A percentile compares a stretch with the other conserved stretches of the same genome.
phyloP scores from a whole-genome alignment of 2,888 invertebrate species.

The Protonemura montana region DNA sequence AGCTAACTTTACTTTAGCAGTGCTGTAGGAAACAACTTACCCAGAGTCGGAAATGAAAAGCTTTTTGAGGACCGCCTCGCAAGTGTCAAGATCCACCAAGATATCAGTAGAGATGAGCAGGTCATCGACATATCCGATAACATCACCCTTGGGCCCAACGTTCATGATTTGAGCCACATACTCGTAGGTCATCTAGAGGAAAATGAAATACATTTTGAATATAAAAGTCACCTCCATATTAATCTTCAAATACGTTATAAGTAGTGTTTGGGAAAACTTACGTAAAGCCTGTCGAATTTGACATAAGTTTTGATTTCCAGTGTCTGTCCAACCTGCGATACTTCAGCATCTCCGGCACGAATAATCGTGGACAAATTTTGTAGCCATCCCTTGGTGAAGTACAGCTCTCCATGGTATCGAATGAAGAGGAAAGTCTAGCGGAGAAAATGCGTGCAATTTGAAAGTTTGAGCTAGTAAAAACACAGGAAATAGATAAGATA shows the following conservation, averaged over 20 bases:
- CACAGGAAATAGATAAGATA: too few species aligned
- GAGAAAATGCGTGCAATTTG: neutral
- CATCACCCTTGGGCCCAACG: constrained; percentile 44
- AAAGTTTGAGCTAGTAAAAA: too few species aligned
- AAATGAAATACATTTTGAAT: neutral
- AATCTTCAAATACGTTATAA: too few species aligned
- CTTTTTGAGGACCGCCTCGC: constrained; percentile 13
- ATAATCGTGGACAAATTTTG: constrained; percentile 41
- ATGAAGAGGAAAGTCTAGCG: constrained; percentile 40
- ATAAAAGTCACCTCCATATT: too few species aligned
- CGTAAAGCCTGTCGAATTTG: constrained; percentile 36
- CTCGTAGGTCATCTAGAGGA: constrained; percentile 42
- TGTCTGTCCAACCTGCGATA: constrained; percentile 16
- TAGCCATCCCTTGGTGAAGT: constrained; percentile 42
- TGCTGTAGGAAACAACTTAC: constrained; percentile 23
- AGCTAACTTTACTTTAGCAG: too few species aligned
- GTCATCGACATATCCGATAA: constrained; percentile 40
- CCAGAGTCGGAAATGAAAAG: constrained; percentile 40
- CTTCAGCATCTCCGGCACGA: constrained; percentile 37
- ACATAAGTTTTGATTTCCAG: constrained; percentile 34
- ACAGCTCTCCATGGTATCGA: constrained; percentile 42
- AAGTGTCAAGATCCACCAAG: constrained; percentile 22
- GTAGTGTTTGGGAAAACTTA: constrained; percentile 36
- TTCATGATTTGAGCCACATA: constrained; percentile 44
- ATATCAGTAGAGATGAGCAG: constrained; percentile 24